Percentiles rank a stretch among this genome's conserved stretches.
Evolutionary conservation across 2,113 vertebrate genomes (phyloP).

Genomic region (Smithornis capensis): DNA sequence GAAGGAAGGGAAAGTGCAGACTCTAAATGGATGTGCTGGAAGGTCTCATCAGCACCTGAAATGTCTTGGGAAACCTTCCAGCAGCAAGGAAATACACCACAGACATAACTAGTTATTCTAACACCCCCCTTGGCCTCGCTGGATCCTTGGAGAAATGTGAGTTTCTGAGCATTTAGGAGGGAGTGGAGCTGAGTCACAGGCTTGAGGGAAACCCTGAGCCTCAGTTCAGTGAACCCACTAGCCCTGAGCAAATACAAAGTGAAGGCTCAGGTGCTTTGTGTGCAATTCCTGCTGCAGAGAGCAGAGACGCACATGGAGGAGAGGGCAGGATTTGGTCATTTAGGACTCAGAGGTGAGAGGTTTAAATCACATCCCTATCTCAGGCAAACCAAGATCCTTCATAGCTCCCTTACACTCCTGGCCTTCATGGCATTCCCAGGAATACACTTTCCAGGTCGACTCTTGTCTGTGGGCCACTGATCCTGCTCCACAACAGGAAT

Average conservation of each 20-base stretch:
- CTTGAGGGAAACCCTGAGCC: background rate
- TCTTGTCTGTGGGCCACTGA: background rate
- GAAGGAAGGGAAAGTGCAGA: conserved; percentile 49
- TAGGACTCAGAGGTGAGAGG: background rate
- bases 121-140: background rate
- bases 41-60: conserved; percentile 13
- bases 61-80: conserved; percentile 13
- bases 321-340: background rate
- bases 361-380: background rate
- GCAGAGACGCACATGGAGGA: background rate
- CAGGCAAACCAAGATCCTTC: background rate
- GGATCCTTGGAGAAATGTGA: background rate
- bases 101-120: background rate
- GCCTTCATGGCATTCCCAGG: background rate
- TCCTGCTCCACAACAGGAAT: fast-evolving
- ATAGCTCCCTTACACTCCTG: background rate
- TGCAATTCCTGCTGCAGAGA: background rate
- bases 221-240: background rate
- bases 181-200: background rate
- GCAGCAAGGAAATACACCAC: background rate
- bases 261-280: background rate
- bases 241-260: background rate
- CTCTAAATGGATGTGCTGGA: conserved; percentile 56
- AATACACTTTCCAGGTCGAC: fast-evolving
- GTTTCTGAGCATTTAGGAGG: background rate